Conservation (phyloP, 2,888 invertebrate species). For the Xestobium rufovillosum region DNA sequence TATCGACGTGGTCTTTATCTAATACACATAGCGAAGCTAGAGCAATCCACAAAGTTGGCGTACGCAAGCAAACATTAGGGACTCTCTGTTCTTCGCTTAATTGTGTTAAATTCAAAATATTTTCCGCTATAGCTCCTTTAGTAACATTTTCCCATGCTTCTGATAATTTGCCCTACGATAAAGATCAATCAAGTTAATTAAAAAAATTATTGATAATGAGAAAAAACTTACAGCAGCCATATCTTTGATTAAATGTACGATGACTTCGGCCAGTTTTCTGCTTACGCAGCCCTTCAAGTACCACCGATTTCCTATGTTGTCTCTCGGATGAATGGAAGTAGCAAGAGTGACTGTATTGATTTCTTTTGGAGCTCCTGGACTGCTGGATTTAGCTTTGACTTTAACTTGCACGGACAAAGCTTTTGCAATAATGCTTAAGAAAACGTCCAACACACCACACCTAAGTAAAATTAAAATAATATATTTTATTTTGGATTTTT, state of each 20-base stretch:
- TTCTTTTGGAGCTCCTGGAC: constrained; percentile 43
- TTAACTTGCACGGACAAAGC: constrained; percentile 86
- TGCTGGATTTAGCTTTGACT: constrained; percentile 56
- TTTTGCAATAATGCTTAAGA: constrained; percentile 86
- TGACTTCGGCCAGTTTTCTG: constrained; percentile 78
- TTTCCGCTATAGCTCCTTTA: constrained; percentile 80
- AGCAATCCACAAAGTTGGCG: constrained; percentile 85
- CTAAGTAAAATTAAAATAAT: constrained; percentile 41
- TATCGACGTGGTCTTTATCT: constrained; percentile 83
- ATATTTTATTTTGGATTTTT: too few relatives aligned
- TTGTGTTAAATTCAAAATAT: constrained; percentile 75
- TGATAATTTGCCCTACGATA: constrained; percentile 70
- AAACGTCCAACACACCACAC: constrained; percentile 78
- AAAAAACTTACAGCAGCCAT: constrained; percentile 72
- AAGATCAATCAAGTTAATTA: neutral
- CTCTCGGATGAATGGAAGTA: constrained; percentile 52
- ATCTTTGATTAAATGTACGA: constrained; percentile 80
- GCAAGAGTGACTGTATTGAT: constrained; percentile 53
- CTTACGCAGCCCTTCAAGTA: constrained; percentile 81
- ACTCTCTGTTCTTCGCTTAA: constrained; percentile 67
- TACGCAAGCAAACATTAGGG: constrained; percentile 71
- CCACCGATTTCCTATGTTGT: constrained; percentile 58
- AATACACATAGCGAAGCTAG: constrained; percentile 89
- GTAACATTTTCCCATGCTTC: constrained; percentile 81
- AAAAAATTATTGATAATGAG: too few relatives aligned